Base-by-base conservation (phyloP, 2,113 vertebrate genomes). In the Syngnathoides biaculeatus region DNA sequence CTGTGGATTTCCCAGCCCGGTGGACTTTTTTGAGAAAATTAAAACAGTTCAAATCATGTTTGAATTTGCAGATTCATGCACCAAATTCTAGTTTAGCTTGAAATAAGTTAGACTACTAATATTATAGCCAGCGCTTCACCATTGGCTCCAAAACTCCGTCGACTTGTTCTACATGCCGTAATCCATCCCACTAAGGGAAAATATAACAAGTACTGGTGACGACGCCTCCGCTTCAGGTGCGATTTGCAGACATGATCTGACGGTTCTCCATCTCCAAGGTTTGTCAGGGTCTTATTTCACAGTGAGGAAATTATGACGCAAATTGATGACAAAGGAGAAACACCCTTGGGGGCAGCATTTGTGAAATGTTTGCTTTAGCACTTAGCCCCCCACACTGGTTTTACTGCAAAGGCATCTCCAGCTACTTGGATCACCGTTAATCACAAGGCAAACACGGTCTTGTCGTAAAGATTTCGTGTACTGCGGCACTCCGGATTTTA, bases 201-300 rank as follows among this genome's bases (percentile, higher is more conserved):
- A 86, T 67, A 90, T 89, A 89, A 82, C 75, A 64, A 42, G 67
- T 70, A 63, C 82, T 79, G 88, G 69, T 84, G 81, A 90, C 89
- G 89, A 82, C 92, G 93, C 92, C 79, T 87, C 92, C 89, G 19
- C 88, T 86, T 90, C 82, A 90, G 92, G 90, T 90, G 69, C 92
- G 90, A 90, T 90, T 88, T 86, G 84, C 86, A 87, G 82, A 91
- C 93, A 94, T 95, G 92, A 90, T 90, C 94, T 94, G 92, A 89
- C 69, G 88, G 92, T 92, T 93, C 89, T 92, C 92, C 90, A 88
- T 88, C 79, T 73, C 72, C 81, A 75, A 66, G 90, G 93, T 89
- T 87, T 92, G 92, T 92, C 94, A 93, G 90, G 90, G 89, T 95
- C 93, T 92, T 92, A 93, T 94, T 92, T 85, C n/a, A 87, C 92